phyloP scores from a whole-genome alignment of 2,797 vertebrate genomes.

The Sebastes cheni region DNA sequence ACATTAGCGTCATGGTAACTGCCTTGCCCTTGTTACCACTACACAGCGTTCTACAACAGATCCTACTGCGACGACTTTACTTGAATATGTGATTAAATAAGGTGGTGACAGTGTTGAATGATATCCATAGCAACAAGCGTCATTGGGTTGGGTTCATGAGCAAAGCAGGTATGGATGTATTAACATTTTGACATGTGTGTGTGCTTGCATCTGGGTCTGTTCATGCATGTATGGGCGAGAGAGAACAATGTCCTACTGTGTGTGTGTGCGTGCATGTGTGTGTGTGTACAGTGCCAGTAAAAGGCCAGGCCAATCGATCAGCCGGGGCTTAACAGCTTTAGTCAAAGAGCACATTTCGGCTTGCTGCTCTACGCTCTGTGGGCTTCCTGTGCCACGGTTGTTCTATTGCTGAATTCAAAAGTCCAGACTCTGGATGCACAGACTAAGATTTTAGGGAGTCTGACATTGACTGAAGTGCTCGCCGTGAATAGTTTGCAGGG shows the following conservation, averaged over 20 bases:
- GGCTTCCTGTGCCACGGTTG: conserved; percentile 3
- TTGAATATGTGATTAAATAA: neutral
- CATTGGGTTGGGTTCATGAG: neutral
- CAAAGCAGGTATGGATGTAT: neutral
- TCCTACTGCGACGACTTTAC: neutral
- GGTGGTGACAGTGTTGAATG: neutral
- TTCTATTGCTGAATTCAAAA: conserved; percentile 44
- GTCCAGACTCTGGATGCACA: neutral
- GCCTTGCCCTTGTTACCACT: neutral
- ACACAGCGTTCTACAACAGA: neutral
- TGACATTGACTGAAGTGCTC: conserved; percentile 18
- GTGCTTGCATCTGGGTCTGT: neutral
- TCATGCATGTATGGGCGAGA: neutral
- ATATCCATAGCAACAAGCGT: conserved; percentile 15
- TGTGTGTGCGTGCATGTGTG: neutral
- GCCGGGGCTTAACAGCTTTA: conserved; percentile 65
- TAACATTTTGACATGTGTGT: neutral
- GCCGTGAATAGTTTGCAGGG: conserved; percentile 1
- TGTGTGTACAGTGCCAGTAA: conserved; percentile 46
- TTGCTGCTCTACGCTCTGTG: conserved; percentile 35
- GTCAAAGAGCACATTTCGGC: conserved; percentile 61
- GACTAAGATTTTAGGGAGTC: neutral
- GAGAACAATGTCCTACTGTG: neutral
- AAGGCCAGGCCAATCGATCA: conserved; percentile 70
- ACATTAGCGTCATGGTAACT: neutral